A percentile compares a stretch with the other conserved stretches of the same genome.
Conservation (phyloP, 2,888 invertebrate genomes). For the Venustoraphidia nigricollis region DNA sequence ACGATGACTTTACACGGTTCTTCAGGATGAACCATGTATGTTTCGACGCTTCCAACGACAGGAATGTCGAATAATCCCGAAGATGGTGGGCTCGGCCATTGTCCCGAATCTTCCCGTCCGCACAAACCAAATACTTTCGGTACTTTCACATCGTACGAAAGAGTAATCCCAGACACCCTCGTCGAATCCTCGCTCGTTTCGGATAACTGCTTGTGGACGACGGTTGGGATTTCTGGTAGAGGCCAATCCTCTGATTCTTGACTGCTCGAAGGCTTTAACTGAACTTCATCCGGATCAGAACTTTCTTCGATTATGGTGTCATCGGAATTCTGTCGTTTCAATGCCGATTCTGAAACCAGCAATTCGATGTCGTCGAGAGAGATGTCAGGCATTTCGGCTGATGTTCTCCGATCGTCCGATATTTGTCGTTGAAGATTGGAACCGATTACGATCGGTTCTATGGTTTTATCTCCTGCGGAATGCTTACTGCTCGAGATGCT, state of each 20-base stretch:
- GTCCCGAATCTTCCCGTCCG: conserved; percentile 50
- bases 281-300: conserved; percentile 19
- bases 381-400: conserved; percentile 72
- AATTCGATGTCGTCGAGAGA: conserved; percentile 49
- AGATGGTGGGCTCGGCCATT: conserved; percentile 70
- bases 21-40: conserved; percentile 66
- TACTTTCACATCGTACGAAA: background rate
- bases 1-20: conserved; percentile 62
- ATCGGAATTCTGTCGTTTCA: conserved; percentile 27
- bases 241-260: conserved; percentile 68
- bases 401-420: conserved; percentile 68
- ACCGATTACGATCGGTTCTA: conserved; percentile 12
- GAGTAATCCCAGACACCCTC: conserved; percentile 12
- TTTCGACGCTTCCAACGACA: conserved; percentile 61
- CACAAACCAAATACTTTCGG: conserved; percentile 27
- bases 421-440: conserved; percentile 35
- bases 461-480: conserved; percentile 9
- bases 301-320: conserved; percentile 30
- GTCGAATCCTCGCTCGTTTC: conserved; percentile 22
- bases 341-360: conserved; percentile 27
- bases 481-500: conserved; percentile 14
- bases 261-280: conserved; percentile 31
- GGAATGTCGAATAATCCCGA: conserved; percentile 52
- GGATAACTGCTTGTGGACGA: conserved; percentile 17
- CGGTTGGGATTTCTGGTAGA: conserved; percentile 53